Base-by-base conservation (phyloP, 2,113 vertebrate genomes). In the Periophthalmodon schlosseri region DNA sequence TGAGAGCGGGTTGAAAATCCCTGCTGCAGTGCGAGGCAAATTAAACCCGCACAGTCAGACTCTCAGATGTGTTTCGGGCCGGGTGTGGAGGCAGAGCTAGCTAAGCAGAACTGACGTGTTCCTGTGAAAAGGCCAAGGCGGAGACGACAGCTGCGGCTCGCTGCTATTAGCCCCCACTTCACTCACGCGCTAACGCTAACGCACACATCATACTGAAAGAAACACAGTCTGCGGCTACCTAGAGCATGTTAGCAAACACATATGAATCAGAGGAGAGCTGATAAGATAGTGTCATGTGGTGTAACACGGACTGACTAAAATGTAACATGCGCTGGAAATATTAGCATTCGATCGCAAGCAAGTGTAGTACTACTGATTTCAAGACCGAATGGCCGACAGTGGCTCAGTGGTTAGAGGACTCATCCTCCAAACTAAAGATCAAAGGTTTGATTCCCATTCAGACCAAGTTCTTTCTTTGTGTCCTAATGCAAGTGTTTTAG, bases 51-150 rank as follows among this genome's bases (percentile, higher is more conserved):
- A 1, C 63, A 65, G 34, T n/a, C 63, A 16, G 63, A 44, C 63
- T 65, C 61, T 65, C 16, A 77, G 75, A 73, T 75, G 65, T 11
- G 28, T n/a, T 79, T 74, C 68, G n/a, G 75, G 70, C 73, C 68
- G 72, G 73, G 64, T 77, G 77, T 78, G 70, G 73, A 74, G 50
- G 36, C n/a, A 74, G 69, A 60, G 64, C 67, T 0, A 68, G 64
- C 79, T 76, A 65, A 78, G 65, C 69, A 69, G 65, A 70, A 61
- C 78, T 78, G 65, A 72, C 23, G 24, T 65, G 68, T 21, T 24
- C 71, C 72, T 79, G 71, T 77, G 60, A 72, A 85, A 75, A 78
- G 74, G 60, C 77, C 75, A 78, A 71, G 66, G 65, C 61, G 18
- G 60, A 5, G 73, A 21, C 76, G 75, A 80, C 73, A 74, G 75